Evolutionary conservation across 1,140 invertebrate species (phyloP).

Genomic region (Apis mellifera): DNA sequence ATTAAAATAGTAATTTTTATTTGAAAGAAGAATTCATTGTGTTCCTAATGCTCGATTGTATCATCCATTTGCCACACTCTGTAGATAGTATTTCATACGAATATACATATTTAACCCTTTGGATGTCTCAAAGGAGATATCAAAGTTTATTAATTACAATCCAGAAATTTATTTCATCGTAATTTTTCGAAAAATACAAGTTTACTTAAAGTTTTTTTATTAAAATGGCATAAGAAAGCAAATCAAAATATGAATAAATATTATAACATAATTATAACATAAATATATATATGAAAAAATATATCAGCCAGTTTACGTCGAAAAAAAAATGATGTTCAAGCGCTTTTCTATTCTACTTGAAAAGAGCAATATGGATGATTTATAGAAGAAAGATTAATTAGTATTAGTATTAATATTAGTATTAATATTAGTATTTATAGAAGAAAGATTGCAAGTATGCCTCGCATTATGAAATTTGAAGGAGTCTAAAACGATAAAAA

Average conservation of each 20-base stretch:
- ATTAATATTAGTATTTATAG: no score
- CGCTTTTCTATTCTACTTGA: not conserved
- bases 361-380: not conserved
- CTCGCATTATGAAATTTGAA: not conserved
- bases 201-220: not conserved
- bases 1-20: no score
- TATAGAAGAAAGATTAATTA: conserved; percentile 9
- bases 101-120: not conserved
- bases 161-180: not conserved
- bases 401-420: no score
- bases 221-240: not conserved
- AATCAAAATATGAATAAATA: not conserved
- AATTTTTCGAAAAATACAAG: not conserved
- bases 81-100: no score
- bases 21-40: no score
- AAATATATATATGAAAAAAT: not conserved
- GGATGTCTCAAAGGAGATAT: not conserved
- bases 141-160: not conserved
- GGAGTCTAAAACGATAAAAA: not conserved
- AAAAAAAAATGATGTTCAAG: not conserved
- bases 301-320: not conserved
- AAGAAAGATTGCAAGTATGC: conserved; percentile 2
- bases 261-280: no score
- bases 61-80: no score
- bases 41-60: no score